Evolutionary conservation across 2,888 invertebrate genomes (phyloP).

Genomic region (Onthophagus sagittarius): DNA sequence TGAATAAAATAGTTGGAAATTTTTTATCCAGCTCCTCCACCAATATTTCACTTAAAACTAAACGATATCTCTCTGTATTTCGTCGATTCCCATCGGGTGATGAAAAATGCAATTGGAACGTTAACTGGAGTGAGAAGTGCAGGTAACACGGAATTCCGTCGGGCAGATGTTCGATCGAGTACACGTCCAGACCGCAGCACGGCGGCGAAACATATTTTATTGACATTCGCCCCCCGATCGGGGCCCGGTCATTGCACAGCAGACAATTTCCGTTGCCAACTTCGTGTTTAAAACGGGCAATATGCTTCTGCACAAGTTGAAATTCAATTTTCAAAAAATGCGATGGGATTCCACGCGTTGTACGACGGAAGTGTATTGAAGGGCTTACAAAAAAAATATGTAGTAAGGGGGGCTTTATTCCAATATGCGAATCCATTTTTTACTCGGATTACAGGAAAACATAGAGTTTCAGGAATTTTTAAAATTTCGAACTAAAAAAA

Average conservation of each 20-base stretch:
- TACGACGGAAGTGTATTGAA: neutral
- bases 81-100: neutral
- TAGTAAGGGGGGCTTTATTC: neutral
- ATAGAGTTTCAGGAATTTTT: too few relatives aligned
- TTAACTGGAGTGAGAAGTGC: neutral
- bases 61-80: neutral
- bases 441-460: too few relatives aligned
- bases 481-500: too few relatives aligned
- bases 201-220: neutral
- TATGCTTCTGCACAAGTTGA: neutral
- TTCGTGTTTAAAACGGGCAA: neutral
- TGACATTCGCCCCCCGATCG: neutral
- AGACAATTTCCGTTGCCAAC: neutral
- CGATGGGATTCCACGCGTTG: neutral
- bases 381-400: neutral
- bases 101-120: neutral
- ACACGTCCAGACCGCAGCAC: neutral
- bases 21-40: neutral
- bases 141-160: neutral
- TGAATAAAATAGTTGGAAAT: neutral
- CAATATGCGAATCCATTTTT: too few relatives aligned
- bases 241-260: neutral
- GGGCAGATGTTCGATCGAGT: neutral
- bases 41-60: neutral
- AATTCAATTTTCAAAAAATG: neutral